Conservation (phyloP, 2,113 vertebrate species). For the Ciconia boyciana region DNA sequence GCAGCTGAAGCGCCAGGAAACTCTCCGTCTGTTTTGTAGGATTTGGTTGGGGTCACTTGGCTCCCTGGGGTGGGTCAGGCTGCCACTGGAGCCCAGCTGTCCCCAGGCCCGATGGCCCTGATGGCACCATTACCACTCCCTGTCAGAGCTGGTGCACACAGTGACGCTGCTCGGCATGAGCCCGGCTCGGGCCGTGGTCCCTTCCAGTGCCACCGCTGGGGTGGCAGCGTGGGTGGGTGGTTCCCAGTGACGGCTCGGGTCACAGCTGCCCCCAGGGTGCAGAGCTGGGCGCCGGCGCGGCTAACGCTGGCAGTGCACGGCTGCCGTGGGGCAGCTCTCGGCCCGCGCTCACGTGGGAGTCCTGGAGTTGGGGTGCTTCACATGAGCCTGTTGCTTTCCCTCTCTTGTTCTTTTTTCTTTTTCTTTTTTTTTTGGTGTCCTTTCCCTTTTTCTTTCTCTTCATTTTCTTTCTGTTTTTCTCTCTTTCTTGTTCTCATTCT, state of each 20-base stretch:
- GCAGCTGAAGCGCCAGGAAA: not conserved
- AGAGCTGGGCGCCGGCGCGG: not conserved
- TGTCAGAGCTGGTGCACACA: not conserved
- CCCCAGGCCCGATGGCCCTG: not conserved
- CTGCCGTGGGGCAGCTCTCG: rapidly evolving
- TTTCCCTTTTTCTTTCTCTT: no score
- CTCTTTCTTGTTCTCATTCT: not conserved
- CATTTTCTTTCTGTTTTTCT: rapidly evolving
- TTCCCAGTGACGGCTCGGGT: rapidly evolving
- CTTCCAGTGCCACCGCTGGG: not conserved
- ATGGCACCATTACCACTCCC: not conserved
- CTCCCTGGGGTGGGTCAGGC: not conserved
- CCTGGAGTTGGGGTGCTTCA: not conserved
- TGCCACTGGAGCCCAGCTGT: not conserved
- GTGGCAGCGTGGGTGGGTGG: not conserved
- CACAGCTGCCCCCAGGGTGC: not conserved
- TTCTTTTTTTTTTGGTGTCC: not conserved
- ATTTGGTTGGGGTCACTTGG: not conserved
- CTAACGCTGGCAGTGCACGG: rapidly evolving
- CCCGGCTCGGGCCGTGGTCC: not conserved
- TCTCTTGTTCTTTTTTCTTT: not conserved
- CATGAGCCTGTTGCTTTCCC: not conserved
- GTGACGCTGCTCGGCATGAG: not conserved
- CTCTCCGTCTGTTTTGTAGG: not conserved
- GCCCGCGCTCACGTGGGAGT: rapidly evolving